phyloP scores from a whole-genome alignment of 2,888 invertebrate genomes.

The Molorchus minor region DNA sequence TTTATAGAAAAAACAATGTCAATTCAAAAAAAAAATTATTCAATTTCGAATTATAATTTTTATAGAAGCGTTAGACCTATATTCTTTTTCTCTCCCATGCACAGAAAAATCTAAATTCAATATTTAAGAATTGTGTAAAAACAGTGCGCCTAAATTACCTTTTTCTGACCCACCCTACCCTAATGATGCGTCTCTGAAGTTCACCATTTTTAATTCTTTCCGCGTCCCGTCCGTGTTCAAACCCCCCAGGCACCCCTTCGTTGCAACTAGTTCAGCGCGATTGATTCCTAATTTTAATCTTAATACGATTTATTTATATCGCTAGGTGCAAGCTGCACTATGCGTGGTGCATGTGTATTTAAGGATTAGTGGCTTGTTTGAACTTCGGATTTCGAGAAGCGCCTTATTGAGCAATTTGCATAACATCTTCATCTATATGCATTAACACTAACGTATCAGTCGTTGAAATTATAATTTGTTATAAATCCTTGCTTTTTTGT shows the following conservation, averaged over 20 bases:
- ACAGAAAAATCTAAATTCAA: no score
- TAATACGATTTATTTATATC: conserved; percentile 33
- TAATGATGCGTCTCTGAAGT: no score
- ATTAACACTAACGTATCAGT: conserved; percentile 19
- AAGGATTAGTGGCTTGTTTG: conserved; percentile 32
- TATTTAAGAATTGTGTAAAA: no score
- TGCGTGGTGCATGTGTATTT: conserved; percentile 24
- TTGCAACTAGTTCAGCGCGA: conserved; percentile 32
- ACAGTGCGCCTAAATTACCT: no score
- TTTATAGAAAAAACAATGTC: no score
- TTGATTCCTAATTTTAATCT: conserved; percentile 36
- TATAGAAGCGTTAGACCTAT: no score
- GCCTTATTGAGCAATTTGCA: conserved; percentile 27
- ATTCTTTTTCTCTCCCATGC: no score
- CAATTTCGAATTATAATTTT: no score
- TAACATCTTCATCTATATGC: conserved; percentile 35
- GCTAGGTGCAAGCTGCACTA: conserved; percentile 31
- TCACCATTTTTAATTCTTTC: conserved; percentile 8
- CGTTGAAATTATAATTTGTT: no score
- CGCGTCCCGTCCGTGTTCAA: conserved; percentile 11
- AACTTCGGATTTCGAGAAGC: conserved; percentile 27
- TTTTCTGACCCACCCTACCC: no score
- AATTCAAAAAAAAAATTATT: no score
- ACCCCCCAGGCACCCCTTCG: conserved; percentile 17
- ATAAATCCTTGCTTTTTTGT: no score